A percentile compares a stretch with the other conserved stretches of the same genome.
Evolutionary conservation across 2,113 vertebrate genomes (phyloP).

Genomic region (Alouatta palliata): DNA sequence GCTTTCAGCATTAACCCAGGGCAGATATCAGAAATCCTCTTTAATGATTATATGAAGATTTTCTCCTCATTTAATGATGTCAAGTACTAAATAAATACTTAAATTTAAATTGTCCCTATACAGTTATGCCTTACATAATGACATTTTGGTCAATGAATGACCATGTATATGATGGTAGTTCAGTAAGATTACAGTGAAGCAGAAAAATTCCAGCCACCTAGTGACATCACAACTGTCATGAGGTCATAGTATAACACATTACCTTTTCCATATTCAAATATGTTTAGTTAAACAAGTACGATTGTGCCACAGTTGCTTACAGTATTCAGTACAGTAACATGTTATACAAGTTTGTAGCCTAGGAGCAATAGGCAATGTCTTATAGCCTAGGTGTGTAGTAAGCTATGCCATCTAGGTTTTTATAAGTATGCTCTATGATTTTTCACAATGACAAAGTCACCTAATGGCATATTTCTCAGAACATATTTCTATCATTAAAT

Average conservation of each 20-base stretch:
- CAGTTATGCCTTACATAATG: not conserved
- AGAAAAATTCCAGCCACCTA: not conserved
- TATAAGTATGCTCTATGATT: not conserved
- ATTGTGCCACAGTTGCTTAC: not conserved
- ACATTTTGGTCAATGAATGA: not conserved
- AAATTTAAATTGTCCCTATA: not conserved
- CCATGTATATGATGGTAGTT: not conserved
- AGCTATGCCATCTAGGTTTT: not conserved
- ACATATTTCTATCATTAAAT: not conserved
- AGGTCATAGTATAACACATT: not conserved
- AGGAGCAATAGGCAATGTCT: not conserved
- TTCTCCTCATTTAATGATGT: not conserved
- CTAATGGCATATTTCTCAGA: not conserved
- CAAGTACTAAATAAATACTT: not conserved
- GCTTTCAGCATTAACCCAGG: not conserved
- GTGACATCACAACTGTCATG: not conserved
- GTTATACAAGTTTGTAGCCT: not conserved
- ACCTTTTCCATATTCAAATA: not conserved
- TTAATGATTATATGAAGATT: not conserved
- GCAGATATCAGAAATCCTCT: not conserved
- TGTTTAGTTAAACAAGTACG: not conserved
- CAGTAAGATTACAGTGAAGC: not conserved
- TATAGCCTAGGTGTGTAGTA: not conserved
- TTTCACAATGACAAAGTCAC: not conserved
- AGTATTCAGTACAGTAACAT: not conserved